Conservation (phyloP, 2,113 vertebrate species). For the Furnarius figulus region DNA sequence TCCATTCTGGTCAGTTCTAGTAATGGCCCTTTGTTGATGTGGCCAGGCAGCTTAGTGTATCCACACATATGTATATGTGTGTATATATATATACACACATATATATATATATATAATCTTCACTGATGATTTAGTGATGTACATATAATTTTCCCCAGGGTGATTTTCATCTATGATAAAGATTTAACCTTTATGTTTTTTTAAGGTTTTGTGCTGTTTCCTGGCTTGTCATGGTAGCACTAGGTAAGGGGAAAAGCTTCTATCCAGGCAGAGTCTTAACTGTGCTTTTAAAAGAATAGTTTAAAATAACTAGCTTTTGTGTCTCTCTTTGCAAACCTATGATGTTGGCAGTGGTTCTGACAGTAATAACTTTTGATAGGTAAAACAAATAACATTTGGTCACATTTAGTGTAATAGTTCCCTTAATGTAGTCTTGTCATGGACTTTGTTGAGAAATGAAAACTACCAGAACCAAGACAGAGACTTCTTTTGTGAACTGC, state of each 20-base stretch:
- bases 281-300: background rate
- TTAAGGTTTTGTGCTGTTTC: background rate
- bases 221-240: background rate
- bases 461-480: background rate
- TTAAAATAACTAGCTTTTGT: background rate
- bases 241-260: background rate
- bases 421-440: background rate
- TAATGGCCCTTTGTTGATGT: background rate
- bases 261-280: background rate
- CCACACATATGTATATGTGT: too few relatives aligned
- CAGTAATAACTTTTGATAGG: background rate
- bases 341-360: background rate
- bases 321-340: background rate
- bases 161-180: background rate
- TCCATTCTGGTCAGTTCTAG: background rate
- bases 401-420: background rate
- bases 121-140: background rate
- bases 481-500: background rate
- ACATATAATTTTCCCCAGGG: background rate
- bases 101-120: background rate
- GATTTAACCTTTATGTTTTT: background rate
- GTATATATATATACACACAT: too few relatives aligned
- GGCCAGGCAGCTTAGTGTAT: background rate
- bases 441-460: conserved; percentile 1
- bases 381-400: conserved; percentile 1